Evolutionary conservation across 2,888 invertebrate species (phyloP), one percentile per base, ranked within the genome.

Genomic region (Seira sanloemensis): DNA sequence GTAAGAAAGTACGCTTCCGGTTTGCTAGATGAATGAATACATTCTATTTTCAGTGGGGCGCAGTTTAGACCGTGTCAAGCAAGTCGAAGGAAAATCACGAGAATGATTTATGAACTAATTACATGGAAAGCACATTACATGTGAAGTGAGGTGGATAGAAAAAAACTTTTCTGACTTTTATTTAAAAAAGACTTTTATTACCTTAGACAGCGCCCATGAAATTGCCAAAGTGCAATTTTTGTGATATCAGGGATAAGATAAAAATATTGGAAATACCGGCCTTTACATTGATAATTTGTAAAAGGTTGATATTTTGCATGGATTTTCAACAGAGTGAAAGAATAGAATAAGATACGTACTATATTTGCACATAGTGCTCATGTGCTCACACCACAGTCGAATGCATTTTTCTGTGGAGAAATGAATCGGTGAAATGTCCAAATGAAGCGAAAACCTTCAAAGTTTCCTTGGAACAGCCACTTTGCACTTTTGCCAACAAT

Each of bases 91-190:
- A 50, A 50, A 50, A 50, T 50, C 50, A 37, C 12, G 50, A 50
- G 16, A 50, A 50, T 50, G 50, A 50, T 50, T 50, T 50, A 50
- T 50, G 50, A 50, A 50, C 50, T 50, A 50, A 50, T 50, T 50
- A 50, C 50, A 50, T 50, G 50, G n/a, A 50, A 50, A 50, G 50
- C 50, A 50, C 50, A 50, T 50, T 50, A 50, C 50, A n/a, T n/a
- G n/a, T n/a, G n/a, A n/a, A n/a, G n/a, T n/a, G n/a, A n/a, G n/a
- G n/a, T n/a, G n/a, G n/a, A n/a, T n/a, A n/a, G n/a, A n/a, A n/a
- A n/a, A n/a, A n/a, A n/a, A n/a, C n/a, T n/a, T n/a, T n/a, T n/a
- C n/a, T n/a, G n/a, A n/a, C n/a, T n/a, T n/a, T n/a, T n/a, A n/a
- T n/a, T n/a, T n/a, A n/a, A n/a, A n/a, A n/a, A n/a, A n/a, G n/a